phyloP scores from a whole-genome alignment of 2,888 invertebrate genomes.

The Aquatica leii region DNA sequence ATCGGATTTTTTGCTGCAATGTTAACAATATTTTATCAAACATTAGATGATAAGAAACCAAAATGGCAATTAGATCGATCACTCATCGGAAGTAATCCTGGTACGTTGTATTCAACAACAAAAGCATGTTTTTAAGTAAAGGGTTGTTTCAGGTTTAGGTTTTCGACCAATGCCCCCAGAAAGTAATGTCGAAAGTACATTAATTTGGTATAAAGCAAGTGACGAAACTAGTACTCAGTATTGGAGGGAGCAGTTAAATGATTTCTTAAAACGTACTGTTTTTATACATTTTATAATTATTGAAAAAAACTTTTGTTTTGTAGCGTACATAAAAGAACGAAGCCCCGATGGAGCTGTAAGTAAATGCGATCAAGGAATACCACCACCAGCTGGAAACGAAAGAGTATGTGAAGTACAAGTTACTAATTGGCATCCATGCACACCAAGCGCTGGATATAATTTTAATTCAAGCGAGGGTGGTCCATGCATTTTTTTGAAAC shows the following conservation, averaged over 20 bases:
- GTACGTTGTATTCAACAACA: too few species aligned
- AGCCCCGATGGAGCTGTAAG: constrained; percentile 61
- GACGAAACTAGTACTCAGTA: constrained; percentile 80
- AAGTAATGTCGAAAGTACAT: constrained; percentile 91
- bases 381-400: constrained; percentile 62
- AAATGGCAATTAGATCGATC: constrained; percentile 90
- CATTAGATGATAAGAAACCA: constrained; percentile 83
- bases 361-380: constrained; percentile 69
- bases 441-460: constrained; percentile 81
- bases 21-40: constrained; percentile 94
- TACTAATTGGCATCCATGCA: constrained; percentile 77
- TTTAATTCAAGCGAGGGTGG: constrained; percentile 77
- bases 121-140: not conserved
- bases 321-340: constrained; percentile 59
- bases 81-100: constrained; percentile 93
- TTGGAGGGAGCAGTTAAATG: constrained; percentile 80
- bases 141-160: constrained; percentile 78
- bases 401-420: constrained; percentile 86
- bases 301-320: constrained; percentile 16
- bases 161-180: constrained; percentile 96
- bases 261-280: constrained; percentile 78
- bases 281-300: constrained; percentile 8
- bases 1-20: constrained; percentile 94
- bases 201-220: constrained; percentile 91
- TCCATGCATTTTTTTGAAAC: constrained; percentile 95